Percentiles rank a stretch among this genome's conserved stretches.
These are phyloP conservation scores for Neuroterus valhalla DNA, from an alignment of 1,140 invertebrate genomes.

Conservation along the genomic window DNA sequence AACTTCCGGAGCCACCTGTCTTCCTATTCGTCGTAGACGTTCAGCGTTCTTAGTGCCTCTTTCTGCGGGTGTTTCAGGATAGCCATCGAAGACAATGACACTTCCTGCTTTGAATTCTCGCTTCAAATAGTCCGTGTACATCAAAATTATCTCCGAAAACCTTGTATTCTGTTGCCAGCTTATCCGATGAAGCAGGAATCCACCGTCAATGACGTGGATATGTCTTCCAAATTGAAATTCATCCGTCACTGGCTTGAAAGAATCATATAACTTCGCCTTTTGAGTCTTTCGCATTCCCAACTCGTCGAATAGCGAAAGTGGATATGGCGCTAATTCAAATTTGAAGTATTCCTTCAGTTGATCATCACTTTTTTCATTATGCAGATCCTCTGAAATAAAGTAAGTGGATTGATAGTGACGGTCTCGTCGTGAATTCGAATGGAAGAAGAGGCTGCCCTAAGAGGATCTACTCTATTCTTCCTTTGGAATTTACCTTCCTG, in stretches of 20 bases:
- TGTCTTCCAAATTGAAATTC: neutral
- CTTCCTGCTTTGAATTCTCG: too few species aligned
- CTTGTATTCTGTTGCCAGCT: neutral
- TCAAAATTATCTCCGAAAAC: neutral
- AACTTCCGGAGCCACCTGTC: neutral
- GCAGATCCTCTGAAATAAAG: constrained; percentile 55
- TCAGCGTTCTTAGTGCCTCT: neutral
- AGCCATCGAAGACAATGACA: neutral
- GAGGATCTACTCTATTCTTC: constrained; percentile 42
- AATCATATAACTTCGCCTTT: constrained; percentile 51
- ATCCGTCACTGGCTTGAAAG: neutral
- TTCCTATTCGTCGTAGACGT: neutral
- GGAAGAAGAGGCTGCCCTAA: constrained; percentile 34
- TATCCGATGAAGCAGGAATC: neutral
- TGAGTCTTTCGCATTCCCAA: constrained; percentile 56
- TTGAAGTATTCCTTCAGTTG: constrained; percentile 54
- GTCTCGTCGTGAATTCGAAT: neutral
- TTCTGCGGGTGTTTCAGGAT: constrained; percentile 34
- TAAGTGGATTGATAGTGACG: neutral
- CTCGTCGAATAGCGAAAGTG: constrained; percentile 59
- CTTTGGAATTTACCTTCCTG: constrained; percentile 52
- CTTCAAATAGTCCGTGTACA: too few species aligned
- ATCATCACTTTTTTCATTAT: constrained; percentile 50
- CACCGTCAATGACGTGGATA: neutral
- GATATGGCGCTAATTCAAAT: too few species aligned